Base-by-base conservation (phyloP, 2,797 vertebrate genomes). In the Acanthornis magna region DNA sequence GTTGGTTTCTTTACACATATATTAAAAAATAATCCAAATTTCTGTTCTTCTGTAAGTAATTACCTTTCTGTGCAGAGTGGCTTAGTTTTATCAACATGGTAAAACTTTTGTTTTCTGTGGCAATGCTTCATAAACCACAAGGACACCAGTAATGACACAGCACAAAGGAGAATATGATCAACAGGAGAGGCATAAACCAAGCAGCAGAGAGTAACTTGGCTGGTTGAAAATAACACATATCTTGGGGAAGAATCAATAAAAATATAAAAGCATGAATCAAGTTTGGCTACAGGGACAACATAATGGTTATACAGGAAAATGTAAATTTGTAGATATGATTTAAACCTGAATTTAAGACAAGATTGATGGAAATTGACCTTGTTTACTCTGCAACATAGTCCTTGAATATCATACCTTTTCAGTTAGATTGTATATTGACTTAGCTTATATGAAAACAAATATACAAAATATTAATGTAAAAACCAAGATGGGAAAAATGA, bases 1-100 rank as follows among this genome's bases (percentile, higher is more conserved):
- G 10, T 3, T 66, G 4, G 4, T 45, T 66, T 80, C 19, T 57
- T 65, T 61, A 40, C 23, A 50, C 0, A 0, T 42, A 26, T 26
- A 13, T n/a, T 67, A 36, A 70, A 48, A 22, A 61, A 32, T 19
- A 66, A 22, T 4, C 5, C 22, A 36, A 50, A 47, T 18, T 57
- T 57, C 13, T 19, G 16, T 36, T 22, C 10, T 57, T 65, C 32
- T 55, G 3, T 71, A 72, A 67, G 42, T 18, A 63, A 15, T 38
- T 55, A 17, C 45, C 48, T 58, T 79, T 22, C 42, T 42, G 55
- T 3, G 3, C 21, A 65, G 7, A 3, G 9, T 43, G 13, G 10
- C 15, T 74, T 81, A 55, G 15, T 58, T 81, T 71, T 71, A 50
- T 26, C 30, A 48, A 16, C 8, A 21, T 18, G 11, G 17, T 47